phyloP scores from a whole-genome alignment of 1,140 invertebrate genomes.

The Antheraea pernyi region DNA sequence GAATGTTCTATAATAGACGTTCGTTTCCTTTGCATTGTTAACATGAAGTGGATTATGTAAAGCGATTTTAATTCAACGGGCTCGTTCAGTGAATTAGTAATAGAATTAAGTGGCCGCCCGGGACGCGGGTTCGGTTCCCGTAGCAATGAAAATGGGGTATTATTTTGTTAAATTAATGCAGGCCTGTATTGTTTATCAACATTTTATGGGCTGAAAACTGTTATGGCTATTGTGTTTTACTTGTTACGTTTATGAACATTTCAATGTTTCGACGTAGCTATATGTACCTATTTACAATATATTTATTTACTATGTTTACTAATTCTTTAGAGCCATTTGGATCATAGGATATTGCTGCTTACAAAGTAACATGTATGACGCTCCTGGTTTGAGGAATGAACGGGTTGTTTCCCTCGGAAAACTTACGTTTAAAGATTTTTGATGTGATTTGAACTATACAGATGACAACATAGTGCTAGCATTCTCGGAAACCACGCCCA shows the following conservation, averaged over 20 bases:
- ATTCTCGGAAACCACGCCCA: too few relatives aligned
- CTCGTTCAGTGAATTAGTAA: conserved; percentile 61
- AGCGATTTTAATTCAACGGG: conserved; percentile 50
- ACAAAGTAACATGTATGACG: too few relatives aligned
- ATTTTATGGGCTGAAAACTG: not conserved
- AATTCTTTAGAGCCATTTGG: too few relatives aligned
- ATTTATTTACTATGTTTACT: too few relatives aligned
- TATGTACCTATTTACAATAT: too few relatives aligned
- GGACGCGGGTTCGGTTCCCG: conserved; percentile 40
- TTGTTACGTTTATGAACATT: not conserved
- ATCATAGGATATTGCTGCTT: too few relatives aligned
- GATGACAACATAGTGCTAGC: too few relatives aligned
- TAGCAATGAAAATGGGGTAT: conserved; percentile 21
- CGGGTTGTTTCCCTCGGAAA: too few relatives aligned
- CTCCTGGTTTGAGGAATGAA: too few relatives aligned
- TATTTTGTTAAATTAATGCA: conserved; percentile 49
- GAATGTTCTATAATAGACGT: not conserved
- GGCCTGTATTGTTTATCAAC: conserved; percentile 1
- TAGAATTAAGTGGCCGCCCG: conserved; percentile 55
- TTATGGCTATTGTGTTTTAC: not conserved
- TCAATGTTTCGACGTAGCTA: not conserved
- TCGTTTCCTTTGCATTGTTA: not conserved
- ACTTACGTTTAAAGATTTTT: too few relatives aligned
- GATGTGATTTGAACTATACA: too few relatives aligned
- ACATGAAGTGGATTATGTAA: conserved; percentile 21